Conservation (phyloP, 2,888 invertebrate genomes). For the Amiota minor region DNA sequence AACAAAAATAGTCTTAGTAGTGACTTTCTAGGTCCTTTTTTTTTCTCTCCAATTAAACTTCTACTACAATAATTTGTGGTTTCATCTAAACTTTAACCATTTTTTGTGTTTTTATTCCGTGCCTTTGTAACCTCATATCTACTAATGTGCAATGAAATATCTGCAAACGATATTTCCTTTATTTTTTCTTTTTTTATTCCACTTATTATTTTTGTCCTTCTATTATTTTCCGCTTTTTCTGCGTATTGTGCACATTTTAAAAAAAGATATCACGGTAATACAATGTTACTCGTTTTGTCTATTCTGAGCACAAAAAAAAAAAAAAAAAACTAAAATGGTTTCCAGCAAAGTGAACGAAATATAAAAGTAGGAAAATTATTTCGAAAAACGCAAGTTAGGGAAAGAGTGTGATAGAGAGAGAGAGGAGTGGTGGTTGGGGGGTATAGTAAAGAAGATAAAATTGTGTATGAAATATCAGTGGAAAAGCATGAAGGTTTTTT, state of each 20-base stretch:
- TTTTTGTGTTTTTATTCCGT: background rate
- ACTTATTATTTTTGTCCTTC: background rate
- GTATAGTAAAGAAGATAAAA: slow-evolving; percentile 17
- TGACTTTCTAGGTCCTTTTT: no score
- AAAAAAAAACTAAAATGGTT: background rate
- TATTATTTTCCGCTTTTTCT: background rate
- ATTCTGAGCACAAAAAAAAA: background rate
- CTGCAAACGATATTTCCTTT: background rate
- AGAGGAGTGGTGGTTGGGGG: no score
- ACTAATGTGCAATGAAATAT: slow-evolving; percentile 18
- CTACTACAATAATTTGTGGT: background rate
- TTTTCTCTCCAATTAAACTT: no score
- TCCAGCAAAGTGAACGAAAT: no score
- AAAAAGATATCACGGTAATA: background rate
- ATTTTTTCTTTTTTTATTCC: background rate
- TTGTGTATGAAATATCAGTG: background rate
- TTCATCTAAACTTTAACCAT: background rate
- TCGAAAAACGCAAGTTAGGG: background rate
- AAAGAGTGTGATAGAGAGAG: background rate
- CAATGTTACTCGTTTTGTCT: background rate
- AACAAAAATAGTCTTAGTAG: no score
- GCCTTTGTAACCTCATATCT: slow-evolving; percentile 8
- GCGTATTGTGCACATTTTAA: slow-evolving; percentile 6
- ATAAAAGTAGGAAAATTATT: slow-evolving; percentile 2
- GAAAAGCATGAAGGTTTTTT: background rate